Percentiles rank a stretch among this genome's conserved stretches.
Conservation (phyloP, 2,113 vertebrate genomes). For the Hipposideros armiger region DNA sequence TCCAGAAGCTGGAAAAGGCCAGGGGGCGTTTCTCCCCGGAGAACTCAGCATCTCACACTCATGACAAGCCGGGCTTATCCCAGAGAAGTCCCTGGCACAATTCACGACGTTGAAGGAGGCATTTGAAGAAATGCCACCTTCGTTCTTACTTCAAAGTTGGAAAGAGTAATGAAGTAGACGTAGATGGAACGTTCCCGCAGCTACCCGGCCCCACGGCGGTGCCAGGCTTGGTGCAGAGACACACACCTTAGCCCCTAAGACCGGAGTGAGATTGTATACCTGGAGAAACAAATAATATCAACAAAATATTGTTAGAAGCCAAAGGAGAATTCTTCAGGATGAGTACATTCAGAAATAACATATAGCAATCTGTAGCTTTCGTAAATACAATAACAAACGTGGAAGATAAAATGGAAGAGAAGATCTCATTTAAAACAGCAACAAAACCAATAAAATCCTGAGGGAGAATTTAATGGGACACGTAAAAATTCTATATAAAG, state of each 20-base stretch:
- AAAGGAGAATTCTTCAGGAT: background rate
- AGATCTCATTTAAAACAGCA: background rate
- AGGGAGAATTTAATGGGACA: background rate
- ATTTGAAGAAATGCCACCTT: too few species aligned
- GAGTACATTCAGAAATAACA: too few species aligned
- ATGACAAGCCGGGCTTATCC: rapidly evolving
- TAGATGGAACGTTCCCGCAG: background rate
- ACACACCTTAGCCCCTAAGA: rapidly evolving
- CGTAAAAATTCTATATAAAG: background rate
- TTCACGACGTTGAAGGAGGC: too few species aligned
- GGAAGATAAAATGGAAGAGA: background rate
- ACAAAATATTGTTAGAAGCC: too few species aligned
- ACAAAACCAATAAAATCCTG: background rate
- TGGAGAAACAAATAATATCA: background rate
- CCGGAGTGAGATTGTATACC: background rate
- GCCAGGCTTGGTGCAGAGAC: rapidly evolving
- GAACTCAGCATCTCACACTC: background rate
- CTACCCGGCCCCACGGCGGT: rapidly evolving
- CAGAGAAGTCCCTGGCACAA: rapidly evolving
- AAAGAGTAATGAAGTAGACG: background rate
- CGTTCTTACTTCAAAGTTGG: background rate
- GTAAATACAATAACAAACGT: too few species aligned
- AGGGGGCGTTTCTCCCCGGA: background rate
- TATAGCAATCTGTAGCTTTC: background rate
- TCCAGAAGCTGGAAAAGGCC: background rate